These are phyloP conservation scores for Tinea pellionella DNA, from an alignment of 2,888 invertebrate species.

Conservation along the genomic window DNA sequence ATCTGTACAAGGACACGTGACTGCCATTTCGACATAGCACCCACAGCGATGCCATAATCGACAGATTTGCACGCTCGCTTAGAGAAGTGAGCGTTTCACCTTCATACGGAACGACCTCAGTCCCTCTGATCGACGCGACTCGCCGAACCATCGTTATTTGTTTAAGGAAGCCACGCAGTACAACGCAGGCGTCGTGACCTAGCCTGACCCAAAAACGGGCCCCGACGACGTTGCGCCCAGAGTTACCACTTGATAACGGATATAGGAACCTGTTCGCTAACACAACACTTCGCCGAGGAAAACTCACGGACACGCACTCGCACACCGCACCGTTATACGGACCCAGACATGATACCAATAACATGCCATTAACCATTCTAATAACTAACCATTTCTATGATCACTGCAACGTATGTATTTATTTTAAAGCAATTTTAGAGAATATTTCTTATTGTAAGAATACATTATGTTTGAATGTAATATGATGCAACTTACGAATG, in stretches of 20 bases:
- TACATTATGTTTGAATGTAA: background rate
- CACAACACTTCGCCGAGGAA: slow-evolving; percentile 30
- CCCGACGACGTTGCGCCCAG: slow-evolving; percentile 47
- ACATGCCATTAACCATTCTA: slow-evolving; percentile 4
- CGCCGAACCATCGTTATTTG: slow-evolving; percentile 35
- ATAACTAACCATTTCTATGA: background rate
- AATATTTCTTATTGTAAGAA: background rate
- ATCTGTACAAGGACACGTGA: slow-evolving; percentile 54
- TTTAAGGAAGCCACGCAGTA: slow-evolving; percentile 53
- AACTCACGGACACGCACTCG: slow-evolving; percentile 24
- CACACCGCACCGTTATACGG: slow-evolving; percentile 40
- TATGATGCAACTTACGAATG: background rate
- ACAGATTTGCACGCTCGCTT: slow-evolving; percentile 56
- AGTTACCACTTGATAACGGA: slow-evolving; percentile 53
- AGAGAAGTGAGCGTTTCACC: slow-evolving; percentile 65
- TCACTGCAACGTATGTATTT: background rate
- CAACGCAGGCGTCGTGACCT: slow-evolving; percentile 67
- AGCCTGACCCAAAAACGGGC: slow-evolving; percentile 63
- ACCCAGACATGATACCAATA: slow-evolving; percentile 1
- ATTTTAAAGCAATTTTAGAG: background rate
- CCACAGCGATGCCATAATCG: slow-evolving; percentile 52
- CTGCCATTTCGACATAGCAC: slow-evolving; percentile 41
- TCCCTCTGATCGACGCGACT: background rate
- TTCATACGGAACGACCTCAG: slow-evolving; percentile 38
- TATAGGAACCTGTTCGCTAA: slow-evolving; percentile 51